Base-by-base conservation (phyloP, 2,113 vertebrate species). In the Alethe castanea region DNA sequence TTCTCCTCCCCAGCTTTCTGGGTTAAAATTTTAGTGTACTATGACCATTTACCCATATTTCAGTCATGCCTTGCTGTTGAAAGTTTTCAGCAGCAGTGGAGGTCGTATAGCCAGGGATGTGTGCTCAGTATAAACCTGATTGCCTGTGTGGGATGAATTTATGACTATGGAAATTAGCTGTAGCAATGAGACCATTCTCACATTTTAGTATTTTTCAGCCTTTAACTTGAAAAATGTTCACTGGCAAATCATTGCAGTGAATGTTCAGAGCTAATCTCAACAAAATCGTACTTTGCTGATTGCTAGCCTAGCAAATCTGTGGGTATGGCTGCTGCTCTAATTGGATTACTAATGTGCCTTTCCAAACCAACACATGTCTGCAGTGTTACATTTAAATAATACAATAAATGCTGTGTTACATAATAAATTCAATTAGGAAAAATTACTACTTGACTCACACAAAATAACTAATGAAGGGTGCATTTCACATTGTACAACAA, bases 281-380 rank as follows among this genome's bases (percentile, higher is more conserved):
- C 48, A 71, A 78, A 92, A 59, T 36, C 56, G 25, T 67, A 52
- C 52, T 88, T 81, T 45, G 64, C 47, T 88, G 92, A 66, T 84
- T 67, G 71, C 60, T 59, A 31, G 61, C 64, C 72, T 62, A 18
- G 53, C 47, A 66, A 48, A 81, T 91, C 72, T 52, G 24, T 66
- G 59, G 82, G 45, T 86, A 59, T 73, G 80, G 54, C 81, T 81
- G 82, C 69, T 92, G 72, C 80, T 86, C 67, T 92, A 84, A 89
- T 42, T 92, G 83, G 69, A 60, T 89, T 93, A 67, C 52, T 94
- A 48, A 92, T 69, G 83, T 95, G 94, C 86, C 93, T 95, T 94
- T 95, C 73, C 83, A 89, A 92, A 84, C 47, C n/a, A 78, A 48
- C 65, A 71, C 52, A 81, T 26, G 1, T 74, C 81, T 90, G 72